phyloP scores from a whole-genome alignment of 2,888 invertebrate genomes.

The Adelognathus sp. region DNA sequence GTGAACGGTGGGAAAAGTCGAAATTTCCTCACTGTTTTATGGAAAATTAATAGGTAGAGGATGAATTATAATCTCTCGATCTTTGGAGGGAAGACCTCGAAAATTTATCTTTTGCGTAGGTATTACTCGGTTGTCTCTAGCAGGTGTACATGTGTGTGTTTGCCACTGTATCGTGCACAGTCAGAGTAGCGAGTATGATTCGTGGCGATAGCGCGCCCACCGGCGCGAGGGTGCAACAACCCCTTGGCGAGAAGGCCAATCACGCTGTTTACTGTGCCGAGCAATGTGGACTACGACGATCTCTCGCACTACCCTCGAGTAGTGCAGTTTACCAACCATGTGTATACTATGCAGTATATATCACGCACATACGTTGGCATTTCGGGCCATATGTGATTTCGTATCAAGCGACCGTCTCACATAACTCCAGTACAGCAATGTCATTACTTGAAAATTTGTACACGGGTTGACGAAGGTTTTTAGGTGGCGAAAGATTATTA shows the following conservation, averaged over 20 bases:
- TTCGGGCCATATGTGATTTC: background rate
- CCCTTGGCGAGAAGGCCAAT: slow-evolving; percentile 55
- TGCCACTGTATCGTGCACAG: background rate
- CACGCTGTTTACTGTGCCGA: slow-evolving; percentile 55
- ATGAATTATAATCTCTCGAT: slow-evolving; percentile 22
- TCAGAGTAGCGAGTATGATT: slow-evolving; percentile 19
- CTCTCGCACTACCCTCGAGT: slow-evolving; percentile 25
- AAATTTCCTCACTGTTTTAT: slow-evolving; percentile 47
- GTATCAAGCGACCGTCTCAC: background rate
- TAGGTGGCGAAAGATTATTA: no score
- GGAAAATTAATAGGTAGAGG: slow-evolving; percentile 43
- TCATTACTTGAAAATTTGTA: background rate
- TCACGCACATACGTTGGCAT: background rate
- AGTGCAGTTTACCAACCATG: slow-evolving; percentile 29
- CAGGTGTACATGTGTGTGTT: background rate
- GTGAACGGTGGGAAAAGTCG: slow-evolving; percentile 16
- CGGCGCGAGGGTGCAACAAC: slow-evolving; percentile 50
- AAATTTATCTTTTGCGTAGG: background rate
- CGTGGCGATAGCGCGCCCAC: slow-evolving; percentile 3
- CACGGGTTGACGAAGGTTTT: no score
- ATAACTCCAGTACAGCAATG: background rate
- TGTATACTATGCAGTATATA: slow-evolving; percentile 10
- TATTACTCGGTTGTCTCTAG: background rate
- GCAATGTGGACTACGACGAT: slow-evolving; percentile 38
- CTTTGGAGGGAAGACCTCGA: background rate